Conservation (phyloP, 2,797 vertebrate genomes). For the Liparis tanakae region DNA sequence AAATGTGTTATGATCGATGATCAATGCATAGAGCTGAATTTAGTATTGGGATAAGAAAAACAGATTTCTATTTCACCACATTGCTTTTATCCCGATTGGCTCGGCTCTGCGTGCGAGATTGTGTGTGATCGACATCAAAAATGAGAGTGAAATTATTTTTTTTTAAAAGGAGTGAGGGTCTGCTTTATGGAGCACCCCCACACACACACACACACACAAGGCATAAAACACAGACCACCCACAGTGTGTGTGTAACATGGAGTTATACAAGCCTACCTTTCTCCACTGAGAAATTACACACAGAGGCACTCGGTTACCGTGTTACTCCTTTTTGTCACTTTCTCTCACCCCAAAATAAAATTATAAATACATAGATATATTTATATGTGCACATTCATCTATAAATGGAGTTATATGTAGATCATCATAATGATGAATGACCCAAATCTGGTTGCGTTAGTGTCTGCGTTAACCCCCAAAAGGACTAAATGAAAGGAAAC, state of each 20-base stretch:
- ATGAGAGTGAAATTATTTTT: constrained; percentile 66
- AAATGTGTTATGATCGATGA: constrained; percentile 1
- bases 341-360: constrained; percentile 11
- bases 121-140: constrained; percentile 44
- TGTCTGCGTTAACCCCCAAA: neutral
- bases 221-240: constrained; percentile 68
- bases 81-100: constrained; percentile 8
- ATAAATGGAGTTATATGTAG: constrained; percentile 21
- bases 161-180: constrained; percentile 62
- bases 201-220: constrained; percentile 48
- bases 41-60: neutral
- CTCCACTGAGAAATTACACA: constrained; percentile 48
- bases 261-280: constrained; percentile 49
- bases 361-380: too few relatives aligned
- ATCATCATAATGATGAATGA: neutral
- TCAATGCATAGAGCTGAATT: neutral
- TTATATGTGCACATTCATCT: neutral
- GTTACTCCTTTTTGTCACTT: constrained; percentile 55
- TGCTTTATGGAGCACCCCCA: constrained; percentile 58
- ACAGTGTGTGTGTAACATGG: constrained; percentile 53
- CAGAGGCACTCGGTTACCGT: constrained; percentile 50
- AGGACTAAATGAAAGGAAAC: neutral
- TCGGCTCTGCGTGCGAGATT: constrained; percentile 19
- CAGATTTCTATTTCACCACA: constrained; percentile 8
- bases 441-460: constrained; percentile 2